A percentile compares a stretch with the other conserved stretches of the same genome.
Conservation (phyloP, 2,888 invertebrate species). For the Cephus spinipes region DNA sequence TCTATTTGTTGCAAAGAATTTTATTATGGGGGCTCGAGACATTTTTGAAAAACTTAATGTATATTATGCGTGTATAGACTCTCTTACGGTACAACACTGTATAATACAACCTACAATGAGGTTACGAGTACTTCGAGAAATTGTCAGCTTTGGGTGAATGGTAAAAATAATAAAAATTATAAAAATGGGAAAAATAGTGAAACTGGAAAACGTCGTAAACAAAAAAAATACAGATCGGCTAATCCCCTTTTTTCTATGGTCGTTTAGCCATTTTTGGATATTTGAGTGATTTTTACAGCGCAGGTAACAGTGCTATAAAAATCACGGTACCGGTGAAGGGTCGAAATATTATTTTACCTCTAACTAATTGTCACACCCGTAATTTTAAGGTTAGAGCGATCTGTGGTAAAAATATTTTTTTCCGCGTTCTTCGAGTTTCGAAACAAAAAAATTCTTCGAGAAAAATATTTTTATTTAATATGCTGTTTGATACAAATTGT, state of each 20-base stretch:
- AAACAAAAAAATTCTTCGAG: neutral
- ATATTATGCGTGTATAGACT: neutral
- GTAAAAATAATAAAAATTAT: neutral
- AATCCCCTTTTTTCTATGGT: neutral
- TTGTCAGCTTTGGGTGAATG: neutral
- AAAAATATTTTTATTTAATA: neutral
- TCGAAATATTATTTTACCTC: neutral
- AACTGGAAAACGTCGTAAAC: neutral
- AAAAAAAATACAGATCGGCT: neutral
- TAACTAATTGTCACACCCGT: neutral
- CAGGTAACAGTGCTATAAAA: neutral
- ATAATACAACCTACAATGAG: neutral
- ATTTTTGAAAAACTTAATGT: neutral
- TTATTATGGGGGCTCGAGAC: neutral
- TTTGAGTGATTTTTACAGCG: neutral
- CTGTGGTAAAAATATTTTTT: neutral
- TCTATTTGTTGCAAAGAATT: neutral
- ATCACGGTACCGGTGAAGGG: neutral
- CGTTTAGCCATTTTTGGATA: neutral
- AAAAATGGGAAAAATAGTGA: neutral
- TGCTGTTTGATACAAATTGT: neutral
- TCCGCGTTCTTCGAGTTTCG: neutral
- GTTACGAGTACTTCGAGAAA: neutral
- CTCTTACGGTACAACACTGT: neutral
- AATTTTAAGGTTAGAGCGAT: neutral